Evolutionary conservation across 1,140 invertebrate genomes (phyloP), one percentile per base, ranked within the genome.

Genomic region (Penaeus chinensis): DNA sequence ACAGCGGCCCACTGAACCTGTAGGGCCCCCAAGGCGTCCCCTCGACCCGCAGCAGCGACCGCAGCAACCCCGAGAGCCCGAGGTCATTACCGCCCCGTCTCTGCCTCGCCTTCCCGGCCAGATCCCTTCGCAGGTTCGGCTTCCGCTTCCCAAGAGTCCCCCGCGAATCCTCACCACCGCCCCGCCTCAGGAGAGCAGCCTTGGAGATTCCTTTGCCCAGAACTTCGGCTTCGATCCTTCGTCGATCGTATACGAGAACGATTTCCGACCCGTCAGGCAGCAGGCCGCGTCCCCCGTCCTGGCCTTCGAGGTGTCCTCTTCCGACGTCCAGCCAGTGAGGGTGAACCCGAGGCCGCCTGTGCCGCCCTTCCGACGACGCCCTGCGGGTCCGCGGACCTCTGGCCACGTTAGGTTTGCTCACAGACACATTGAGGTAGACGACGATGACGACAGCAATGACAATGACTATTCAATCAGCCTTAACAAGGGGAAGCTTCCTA

Each of bases 221-320:
- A 85, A 80, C 90, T 95, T 94, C 7, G 96, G 96, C 0, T 97
- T 97, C 91, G 94, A 96, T 91, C 96, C 96, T 0, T 94, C 95
- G 85, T 95, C 95, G 0, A 95, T 97, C 22, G 95, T 96, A 0
- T 95, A 96, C 61, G 96, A 97, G 92, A 94, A 95, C 81, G 96
- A 96, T 0, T 97, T 97, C 90, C 96, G 95, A 85, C 96, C 96
- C 2, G 96, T 97, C 24, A 94, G 85, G 87, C 84, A 78, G 61
- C 37, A 82, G 32, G 22, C 79, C 61, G 63, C 79, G 19, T 61
- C 84, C 19, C 81, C 87, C 22, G 27, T 86, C 82, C 47, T 88
- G 71, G 87, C 87, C 65, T 88, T 88, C 42, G 87, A 88, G 42
- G 87, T 88, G n/a, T 88, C 87, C 11, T 80, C 87, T 2, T 88